Evolutionary conservation across 2,113 vertebrate species (phyloP), one percentile per base, ranked within the genome.

Genomic region (Mesoclemmys tuberculata): DNA sequence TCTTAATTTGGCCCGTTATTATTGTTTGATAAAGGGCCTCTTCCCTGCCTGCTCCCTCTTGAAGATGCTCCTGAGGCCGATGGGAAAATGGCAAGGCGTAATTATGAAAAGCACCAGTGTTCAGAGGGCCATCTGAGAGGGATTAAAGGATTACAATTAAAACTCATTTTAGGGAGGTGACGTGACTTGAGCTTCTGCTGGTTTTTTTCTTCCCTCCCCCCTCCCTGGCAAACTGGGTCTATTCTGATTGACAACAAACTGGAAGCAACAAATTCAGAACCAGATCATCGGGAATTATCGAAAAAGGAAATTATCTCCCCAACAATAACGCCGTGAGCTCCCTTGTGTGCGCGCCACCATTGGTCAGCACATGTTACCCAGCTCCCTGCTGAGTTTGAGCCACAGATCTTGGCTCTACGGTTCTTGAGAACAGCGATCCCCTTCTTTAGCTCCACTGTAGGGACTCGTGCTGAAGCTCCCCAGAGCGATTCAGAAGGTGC

Each of bases 81-180:
- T 98, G 98, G 97, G 98, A 98, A 98, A 98, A 98, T 97, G 96
- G 98, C 96, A 96, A 94, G 96, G 98, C 96, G 97, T 97, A 98
- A 98, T 98, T 98, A 98, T 94, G 97, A 97, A 97, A 96, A 97
- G 96, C 98, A 98, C 98, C 98, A 97, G 97, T 95, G 96, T 96
- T 97, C 97, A 96, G 95, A 98, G 97, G 97, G 98, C 98, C 98
- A 97, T 98, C 97, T 98, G 97, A 98, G 97, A 98, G 96, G 98
- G 98, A 98, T 98, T 98, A 98, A 98, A 97, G 98, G 98, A 98
- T 98, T 98, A 98, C 96, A 98, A 97, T 97, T 97, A 97, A 97
- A 97, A 96, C 97, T 96, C 95, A 93, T 97, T 97, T 97, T 97
- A 94, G 94, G 96, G 96, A 97, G 96, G 97, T 95, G 92, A 94